phyloP scores from a whole-genome alignment of 2,113 vertebrate genomes.

The Phoenicopterus ruber region DNA sequence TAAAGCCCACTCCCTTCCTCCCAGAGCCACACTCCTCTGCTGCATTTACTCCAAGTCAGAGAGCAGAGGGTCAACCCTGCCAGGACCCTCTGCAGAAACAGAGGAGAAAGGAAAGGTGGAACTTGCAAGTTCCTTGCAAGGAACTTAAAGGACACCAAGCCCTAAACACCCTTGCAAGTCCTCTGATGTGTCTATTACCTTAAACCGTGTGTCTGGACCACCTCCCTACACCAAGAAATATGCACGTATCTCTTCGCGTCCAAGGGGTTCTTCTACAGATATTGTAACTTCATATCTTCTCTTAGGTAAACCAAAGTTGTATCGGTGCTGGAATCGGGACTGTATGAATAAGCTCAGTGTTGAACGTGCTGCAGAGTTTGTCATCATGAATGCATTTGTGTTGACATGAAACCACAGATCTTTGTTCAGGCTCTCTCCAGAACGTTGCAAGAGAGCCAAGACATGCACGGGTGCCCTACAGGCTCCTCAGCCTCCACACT shows the following conservation, averaged over 20 bases:
- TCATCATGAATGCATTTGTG: background rate
- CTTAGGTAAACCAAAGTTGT: background rate
- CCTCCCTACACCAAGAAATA: background rate
- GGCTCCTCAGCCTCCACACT: background rate
- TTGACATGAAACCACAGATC: background rate
- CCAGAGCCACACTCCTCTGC: background rate
- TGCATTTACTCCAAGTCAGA: background rate
- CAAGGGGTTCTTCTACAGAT: background rate
- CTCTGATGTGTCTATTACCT: background rate
- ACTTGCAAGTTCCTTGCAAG: background rate
- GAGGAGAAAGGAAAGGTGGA: background rate
- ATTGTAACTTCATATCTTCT: background rate
- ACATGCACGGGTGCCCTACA: rapidly evolving
- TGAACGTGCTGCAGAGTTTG: background rate
- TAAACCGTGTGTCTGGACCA: background rate
- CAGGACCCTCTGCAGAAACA: background rate
- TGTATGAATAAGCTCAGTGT: background rate
- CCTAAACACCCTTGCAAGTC: background rate
- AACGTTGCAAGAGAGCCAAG: background rate
- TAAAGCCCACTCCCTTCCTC: background rate
- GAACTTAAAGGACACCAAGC: background rate
- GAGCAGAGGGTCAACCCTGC: background rate
- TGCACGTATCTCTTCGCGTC: rapidly evolving
- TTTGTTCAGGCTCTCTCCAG: background rate
- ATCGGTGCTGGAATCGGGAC: background rate